These are phyloP conservation scores for Molanna angustata DNA, from an alignment of 2,888 invertebrate genomes.

Conservation along the genomic window DNA sequence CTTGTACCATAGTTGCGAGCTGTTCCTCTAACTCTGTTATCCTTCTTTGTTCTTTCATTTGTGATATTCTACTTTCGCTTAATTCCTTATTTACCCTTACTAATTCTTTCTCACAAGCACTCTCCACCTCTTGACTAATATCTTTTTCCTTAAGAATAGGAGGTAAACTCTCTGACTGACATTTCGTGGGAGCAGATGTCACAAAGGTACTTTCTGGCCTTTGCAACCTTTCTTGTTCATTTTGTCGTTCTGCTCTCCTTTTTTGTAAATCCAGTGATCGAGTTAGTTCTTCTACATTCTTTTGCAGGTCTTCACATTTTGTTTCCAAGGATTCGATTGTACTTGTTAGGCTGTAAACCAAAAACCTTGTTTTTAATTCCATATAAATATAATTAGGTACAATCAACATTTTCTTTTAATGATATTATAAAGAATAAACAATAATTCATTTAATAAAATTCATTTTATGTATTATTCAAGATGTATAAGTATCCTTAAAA, in stretches of 20 bases:
- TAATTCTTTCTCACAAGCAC: slow-evolving; percentile 40
- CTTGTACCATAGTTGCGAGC: slow-evolving; percentile 65
- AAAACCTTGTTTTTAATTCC: background rate
- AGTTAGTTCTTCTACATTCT: slow-evolving; percentile 72
- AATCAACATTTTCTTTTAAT: too few relatives aligned
- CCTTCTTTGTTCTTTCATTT: slow-evolving; percentile 68
- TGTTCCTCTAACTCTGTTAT: slow-evolving; percentile 77
- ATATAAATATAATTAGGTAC: background rate
- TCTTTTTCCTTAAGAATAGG: slow-evolving; percentile 23
- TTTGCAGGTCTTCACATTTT: slow-evolving; percentile 80
- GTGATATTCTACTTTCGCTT: slow-evolving; percentile 65
- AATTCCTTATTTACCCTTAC: slow-evolving; percentile 65
- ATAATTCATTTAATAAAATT: too few relatives aligned
- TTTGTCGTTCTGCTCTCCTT: slow-evolving; percentile 56
- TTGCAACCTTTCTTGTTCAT: slow-evolving; percentile 45
- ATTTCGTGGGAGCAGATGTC: slow-evolving; percentile 28
- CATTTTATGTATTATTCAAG: too few relatives aligned
- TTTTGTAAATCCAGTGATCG: slow-evolving; percentile 59
- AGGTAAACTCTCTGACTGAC: slow-evolving; percentile 23
- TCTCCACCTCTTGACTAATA: slow-evolving; percentile 23
- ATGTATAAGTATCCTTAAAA: too few relatives aligned
- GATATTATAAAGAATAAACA: too few relatives aligned
- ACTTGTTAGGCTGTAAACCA: slow-evolving; percentile 58
- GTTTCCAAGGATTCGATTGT: slow-evolving; percentile 78
- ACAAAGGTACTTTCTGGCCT: slow-evolving; percentile 49